phyloP scores from a whole-genome alignment of 2,113 vertebrate species.

The Calypte anna region DNA sequence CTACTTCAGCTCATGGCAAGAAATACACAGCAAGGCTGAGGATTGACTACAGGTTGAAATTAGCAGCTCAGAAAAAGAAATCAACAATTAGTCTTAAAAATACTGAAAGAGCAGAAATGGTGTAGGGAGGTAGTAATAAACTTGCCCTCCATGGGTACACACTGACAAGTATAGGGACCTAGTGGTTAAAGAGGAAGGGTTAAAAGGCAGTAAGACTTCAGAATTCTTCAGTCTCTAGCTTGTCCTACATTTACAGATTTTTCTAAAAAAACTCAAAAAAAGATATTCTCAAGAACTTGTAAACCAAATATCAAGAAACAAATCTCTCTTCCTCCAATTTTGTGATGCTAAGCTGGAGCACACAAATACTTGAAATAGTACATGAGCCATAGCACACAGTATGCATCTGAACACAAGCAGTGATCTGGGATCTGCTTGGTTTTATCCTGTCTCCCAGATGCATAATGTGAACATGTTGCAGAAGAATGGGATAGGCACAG shows the following conservation, averaged over 20 bases:
- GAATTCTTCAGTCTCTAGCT: neutral
- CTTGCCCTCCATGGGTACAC: neutral
- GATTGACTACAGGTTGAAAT: neutral
- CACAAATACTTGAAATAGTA: neutral
- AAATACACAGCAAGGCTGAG: neutral
- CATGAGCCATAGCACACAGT: neutral
- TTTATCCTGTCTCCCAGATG: neutral
- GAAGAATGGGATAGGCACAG: neutral
- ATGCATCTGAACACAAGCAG: neutral
- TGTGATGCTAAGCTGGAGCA: neutral
- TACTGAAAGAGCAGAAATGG: neutral
- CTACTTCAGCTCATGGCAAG: neutral
- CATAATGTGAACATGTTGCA: neutral
- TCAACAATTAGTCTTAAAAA: neutral
- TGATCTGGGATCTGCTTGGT: neutral
- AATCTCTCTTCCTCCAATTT: neutral
- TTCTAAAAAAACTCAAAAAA: neutral
- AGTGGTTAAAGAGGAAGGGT: neutral
- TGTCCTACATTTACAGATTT: neutral
- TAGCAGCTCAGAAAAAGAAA: neutral
- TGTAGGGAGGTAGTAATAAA: neutral
- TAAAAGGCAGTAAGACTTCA: neutral
- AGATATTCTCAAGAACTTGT: neutral
- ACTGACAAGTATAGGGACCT: neutral
- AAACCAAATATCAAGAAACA: neutral